These are phyloP conservation scores for Hylaeus anthracinus DNA, from an alignment of 1,140 invertebrate species.

Conservation along the genomic window DNA sequence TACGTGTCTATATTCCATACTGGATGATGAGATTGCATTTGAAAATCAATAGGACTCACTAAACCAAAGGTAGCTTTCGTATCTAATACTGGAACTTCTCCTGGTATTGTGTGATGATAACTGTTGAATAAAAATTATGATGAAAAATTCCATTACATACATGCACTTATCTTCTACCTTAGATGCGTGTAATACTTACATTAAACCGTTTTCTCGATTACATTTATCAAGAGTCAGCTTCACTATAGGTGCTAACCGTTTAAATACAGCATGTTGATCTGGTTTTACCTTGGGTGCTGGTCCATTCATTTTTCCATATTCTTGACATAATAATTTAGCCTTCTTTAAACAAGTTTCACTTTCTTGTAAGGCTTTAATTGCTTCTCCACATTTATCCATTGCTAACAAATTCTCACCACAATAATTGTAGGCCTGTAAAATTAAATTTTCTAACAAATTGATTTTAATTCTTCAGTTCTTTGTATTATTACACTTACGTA, in stretches of 20 bases:
- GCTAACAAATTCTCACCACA: conserved; percentile 85
- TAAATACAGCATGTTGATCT: conserved; percentile 86
- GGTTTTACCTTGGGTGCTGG: conserved; percentile 84
- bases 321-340: conserved; percentile 82
- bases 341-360: conserved; percentile 83
- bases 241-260: conserved; percentile 83
- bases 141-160: conserved; percentile 15
- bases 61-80: conserved; percentile 87
- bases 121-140: conserved; percentile 70
- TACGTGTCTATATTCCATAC: conserved; percentile 82
- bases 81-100: conserved; percentile 84
- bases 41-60: conserved; percentile 85
- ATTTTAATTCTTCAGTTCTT: neutral
- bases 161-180: neutral
- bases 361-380: conserved; percentile 85
- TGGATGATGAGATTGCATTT: conserved; percentile 80
- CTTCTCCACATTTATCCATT: conserved; percentile 88
- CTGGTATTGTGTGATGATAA: conserved; percentile 86
- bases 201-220: conserved; percentile 88
- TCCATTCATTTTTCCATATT: conserved; percentile 84
- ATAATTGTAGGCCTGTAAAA: conserved; percentile 85
- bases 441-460: neutral
- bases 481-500: conserved; percentile 81
- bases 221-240: conserved; percentile 86
- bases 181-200: conserved; percentile 79